Conservation (phyloP, 37 sponge, comb jelly and placozoan genomes). For the Cladorhizidae sp. region DNA sequence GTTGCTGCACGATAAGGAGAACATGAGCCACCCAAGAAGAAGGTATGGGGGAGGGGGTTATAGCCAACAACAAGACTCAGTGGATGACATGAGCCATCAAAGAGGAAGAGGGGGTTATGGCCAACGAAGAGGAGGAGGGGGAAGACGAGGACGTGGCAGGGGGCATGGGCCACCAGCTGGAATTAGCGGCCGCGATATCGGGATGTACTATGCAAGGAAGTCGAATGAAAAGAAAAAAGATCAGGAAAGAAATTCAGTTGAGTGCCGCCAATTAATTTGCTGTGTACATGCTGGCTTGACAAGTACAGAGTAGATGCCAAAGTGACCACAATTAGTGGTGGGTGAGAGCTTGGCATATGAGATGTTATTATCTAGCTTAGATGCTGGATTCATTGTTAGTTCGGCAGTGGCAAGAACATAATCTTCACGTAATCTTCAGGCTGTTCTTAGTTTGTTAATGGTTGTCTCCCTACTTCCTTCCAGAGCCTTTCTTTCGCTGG, state of each 20-base stretch:
- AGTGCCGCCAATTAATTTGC: too few species aligned
- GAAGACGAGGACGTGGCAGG: constrained; percentile 42
- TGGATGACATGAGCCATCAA: constrained; percentile 29
- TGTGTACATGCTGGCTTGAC: too few species aligned
- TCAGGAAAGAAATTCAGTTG: constrained; percentile 63
- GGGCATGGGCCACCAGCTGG: constrained; percentile 55
- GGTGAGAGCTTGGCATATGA: too few species aligned
- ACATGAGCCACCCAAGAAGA: constrained; percentile 1
- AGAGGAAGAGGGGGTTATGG: constrained; percentile 18
- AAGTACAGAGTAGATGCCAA: too few species aligned
- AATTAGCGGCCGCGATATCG: constrained; percentile 65
- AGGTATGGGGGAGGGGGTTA: neutral
- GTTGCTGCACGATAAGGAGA: neutral
- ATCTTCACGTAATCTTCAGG: too few species aligned
- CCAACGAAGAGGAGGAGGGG: constrained; percentile 42
- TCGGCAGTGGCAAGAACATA: too few species aligned
- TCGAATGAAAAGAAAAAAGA: constrained; percentile 31
- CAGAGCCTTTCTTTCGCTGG: too few species aligned
- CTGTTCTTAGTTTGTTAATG: too few species aligned
- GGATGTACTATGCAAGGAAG: constrained; percentile 54
- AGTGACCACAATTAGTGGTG: too few species aligned
- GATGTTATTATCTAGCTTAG: too few species aligned
- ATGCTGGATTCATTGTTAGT: too few species aligned
- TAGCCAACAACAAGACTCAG: neutral
- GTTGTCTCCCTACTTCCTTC: too few species aligned